Percentiles rank a stretch among this genome's conserved stretches.
Evolutionary conservation across 2,113 vertebrate species (phyloP).

Genomic region (Indri indri): DNA sequence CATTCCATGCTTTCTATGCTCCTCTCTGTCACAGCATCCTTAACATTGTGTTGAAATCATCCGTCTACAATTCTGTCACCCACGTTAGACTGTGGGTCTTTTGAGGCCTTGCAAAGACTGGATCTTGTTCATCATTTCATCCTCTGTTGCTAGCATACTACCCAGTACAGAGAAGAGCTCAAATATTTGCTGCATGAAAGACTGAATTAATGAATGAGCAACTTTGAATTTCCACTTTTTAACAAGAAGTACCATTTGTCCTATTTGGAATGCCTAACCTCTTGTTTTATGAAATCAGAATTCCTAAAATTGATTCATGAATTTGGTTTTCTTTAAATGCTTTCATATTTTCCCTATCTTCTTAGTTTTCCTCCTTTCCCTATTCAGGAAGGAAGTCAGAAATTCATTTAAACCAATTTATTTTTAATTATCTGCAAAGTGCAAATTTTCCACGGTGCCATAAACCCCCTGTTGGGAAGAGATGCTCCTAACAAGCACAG

Average conservation of each 20-base stretch:
- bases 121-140: background rate
- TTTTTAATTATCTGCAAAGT: constrained; percentile 55
- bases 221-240: constrained; percentile 2
- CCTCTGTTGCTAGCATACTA: background rate
- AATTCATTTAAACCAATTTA: constrained; percentile 53
- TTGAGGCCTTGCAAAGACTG: background rate
- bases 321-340: constrained; percentile 10
- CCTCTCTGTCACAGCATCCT: background rate
- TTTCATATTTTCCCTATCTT: background rate
- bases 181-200: background rate
- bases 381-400: constrained; percentile 39
- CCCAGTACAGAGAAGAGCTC: background rate
- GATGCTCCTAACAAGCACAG: constrained; percentile 46
- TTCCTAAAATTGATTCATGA: constrained; percentile 30
- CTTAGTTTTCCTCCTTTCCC: constrained; percentile 39
- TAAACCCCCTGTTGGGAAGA: constrained; percentile 17
- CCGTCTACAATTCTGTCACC: background rate
- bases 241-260: background rate
- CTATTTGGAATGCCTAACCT: background rate
- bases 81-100: background rate
- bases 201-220: background rate
- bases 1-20: accelerated
- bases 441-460: background rate
- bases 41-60: background rate
- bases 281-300: constrained; percentile 29